These are phyloP conservation scores for Cirrhinus molitorella DNA, from an alignment of 2,797 vertebrate species.

Conservation along the genomic window DNA sequence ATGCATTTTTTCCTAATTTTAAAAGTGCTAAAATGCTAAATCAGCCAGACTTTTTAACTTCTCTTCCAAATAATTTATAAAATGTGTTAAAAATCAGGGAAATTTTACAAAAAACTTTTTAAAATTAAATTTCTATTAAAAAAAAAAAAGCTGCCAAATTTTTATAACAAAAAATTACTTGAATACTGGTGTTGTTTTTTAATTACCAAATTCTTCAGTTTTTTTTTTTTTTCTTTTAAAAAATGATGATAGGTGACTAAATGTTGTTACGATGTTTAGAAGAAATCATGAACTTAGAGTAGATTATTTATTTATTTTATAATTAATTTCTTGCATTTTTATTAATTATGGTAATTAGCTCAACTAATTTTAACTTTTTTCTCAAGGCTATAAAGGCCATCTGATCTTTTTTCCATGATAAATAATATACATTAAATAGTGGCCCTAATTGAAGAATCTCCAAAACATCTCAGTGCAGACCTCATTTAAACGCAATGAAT, in stretches of 20 bases:
- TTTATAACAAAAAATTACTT: not conserved
- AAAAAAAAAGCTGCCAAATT: not conserved
- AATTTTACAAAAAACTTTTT: not conserved
- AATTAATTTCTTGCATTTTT: not conserved
- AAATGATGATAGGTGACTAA: not conserved
- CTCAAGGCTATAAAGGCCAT: not conserved
- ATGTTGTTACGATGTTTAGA: not conserved
- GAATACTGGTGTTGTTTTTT: not conserved
- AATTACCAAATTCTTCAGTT: not conserved
- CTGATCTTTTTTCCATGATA: not conserved
- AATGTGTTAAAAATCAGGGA: not conserved
- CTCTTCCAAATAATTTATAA: not conserved
- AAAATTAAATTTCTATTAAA: not conserved
- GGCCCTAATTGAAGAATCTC: conserved; percentile 21
- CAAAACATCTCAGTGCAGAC: conserved; percentile 52
- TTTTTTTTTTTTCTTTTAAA: not conserved
- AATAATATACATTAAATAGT: not conserved
- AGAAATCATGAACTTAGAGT: not conserved
- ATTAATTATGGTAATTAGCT: conserved; percentile 6
- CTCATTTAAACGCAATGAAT: conserved; percentile 53
- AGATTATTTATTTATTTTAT: too few relatives aligned
- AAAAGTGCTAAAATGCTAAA: not conserved
- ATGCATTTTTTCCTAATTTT: not conserved
- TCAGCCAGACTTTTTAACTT: not conserved
- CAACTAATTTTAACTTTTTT: not conserved